phyloP scores from a whole-genome alignment of 2,113 vertebrate genomes.

The sheep (Ovis aries) region DNA sequence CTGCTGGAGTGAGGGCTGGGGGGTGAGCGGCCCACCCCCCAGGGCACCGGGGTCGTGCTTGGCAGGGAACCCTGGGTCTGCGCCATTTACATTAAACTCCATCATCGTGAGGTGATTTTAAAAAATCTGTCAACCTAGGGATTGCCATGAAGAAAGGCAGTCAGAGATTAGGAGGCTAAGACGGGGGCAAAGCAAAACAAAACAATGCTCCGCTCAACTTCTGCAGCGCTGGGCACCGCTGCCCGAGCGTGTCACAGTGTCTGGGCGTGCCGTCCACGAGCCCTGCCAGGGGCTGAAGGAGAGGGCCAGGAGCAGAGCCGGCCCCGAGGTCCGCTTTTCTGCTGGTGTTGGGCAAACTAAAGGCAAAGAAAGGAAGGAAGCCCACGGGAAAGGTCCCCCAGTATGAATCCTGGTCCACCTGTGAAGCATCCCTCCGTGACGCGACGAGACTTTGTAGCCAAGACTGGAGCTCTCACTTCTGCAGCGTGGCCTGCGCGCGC shows the following conservation, averaged over 20 bases:
- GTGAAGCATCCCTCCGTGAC: slow-evolving; percentile 22
- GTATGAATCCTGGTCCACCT: slow-evolving; percentile 39
- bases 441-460: slow-evolving; percentile 47
- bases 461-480: slow-evolving; percentile 39
- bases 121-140: slow-evolving; percentile 38
- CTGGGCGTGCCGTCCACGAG: neutral
- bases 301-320: slow-evolving; percentile 56
- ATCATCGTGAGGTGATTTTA: slow-evolving; percentile 61
- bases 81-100: slow-evolving; percentile 63
- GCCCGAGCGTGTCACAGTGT: slow-evolving; percentile 15
- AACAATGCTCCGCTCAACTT: slow-evolving; percentile 24
- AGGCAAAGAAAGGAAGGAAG: slow-evolving; percentile 56
- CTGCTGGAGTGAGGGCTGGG: slow-evolving; percentile 10
- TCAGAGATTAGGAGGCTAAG: slow-evolving; percentile 41
- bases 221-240: slow-evolving; percentile 20
- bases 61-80: slow-evolving; percentile 44
- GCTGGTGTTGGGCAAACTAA: slow-evolving; percentile 77
- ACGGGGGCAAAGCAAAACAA: slow-evolving; percentile 39
- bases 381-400: slow-evolving; percentile 49
- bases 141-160: slow-evolving; percentile 52
- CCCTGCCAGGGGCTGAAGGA: neutral
- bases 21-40: neutral
- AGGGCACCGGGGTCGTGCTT: neutral
- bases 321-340: slow-evolving; percentile 72
- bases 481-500: neutral